Evolutionary conservation across 2,888 invertebrate species (phyloP).

Genomic region (Leucoptera coffeella): DNA sequence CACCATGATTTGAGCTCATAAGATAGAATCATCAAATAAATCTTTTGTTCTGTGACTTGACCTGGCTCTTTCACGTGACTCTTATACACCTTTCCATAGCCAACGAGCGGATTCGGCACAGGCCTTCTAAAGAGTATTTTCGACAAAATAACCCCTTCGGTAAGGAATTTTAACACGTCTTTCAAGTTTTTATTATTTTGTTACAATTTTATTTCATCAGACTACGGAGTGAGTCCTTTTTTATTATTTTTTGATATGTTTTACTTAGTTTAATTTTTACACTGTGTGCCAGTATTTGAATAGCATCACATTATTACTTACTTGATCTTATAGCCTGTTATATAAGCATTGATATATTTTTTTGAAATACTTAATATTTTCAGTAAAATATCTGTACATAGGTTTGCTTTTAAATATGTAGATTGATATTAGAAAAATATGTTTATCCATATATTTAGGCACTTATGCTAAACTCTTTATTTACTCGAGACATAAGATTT

Average conservation of each 20-base stretch:
- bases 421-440: too few species aligned
- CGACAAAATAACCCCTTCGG: conserved; percentile 57
- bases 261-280: conserved; percentile 17
- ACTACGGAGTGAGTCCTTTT: conserved; percentile 26
- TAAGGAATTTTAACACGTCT: conserved; percentile 54
- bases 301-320: conserved; percentile 20
- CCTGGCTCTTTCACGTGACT: conserved; percentile 50
- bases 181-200: conserved; percentile 29
- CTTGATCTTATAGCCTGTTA: too few species aligned
- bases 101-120: conserved; percentile 54
- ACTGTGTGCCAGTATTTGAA: conserved; percentile 45
- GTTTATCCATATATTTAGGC: too few species aligned
- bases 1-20: conserved; percentile 31
- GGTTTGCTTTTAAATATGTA: too few species aligned
- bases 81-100: conserved; percentile 53
- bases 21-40: conserved; percentile 30
- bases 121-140: conserved; percentile 56
- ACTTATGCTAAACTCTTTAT: too few species aligned
- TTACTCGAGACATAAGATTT: too few species aligned
- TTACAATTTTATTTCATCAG: conserved; percentile 26
- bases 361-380: too few species aligned
- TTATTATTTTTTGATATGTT: too few species aligned
- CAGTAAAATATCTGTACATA: too few species aligned
- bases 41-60: conserved; percentile 31
- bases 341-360: too few species aligned